Conservation (phyloP, 2,888 invertebrate species). For the Andrena camellia region DNA sequence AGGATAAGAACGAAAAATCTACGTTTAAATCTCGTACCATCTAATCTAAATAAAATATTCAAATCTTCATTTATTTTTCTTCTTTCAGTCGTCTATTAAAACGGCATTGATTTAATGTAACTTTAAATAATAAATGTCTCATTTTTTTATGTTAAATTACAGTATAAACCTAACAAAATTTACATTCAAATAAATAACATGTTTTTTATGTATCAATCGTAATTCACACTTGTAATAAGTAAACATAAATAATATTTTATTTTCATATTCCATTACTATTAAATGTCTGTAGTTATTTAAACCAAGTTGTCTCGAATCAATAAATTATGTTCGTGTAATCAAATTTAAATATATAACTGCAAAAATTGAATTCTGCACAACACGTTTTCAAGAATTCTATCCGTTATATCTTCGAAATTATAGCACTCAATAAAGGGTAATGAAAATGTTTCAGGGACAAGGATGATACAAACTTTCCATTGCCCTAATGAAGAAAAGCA, state of each 20-base stretch:
- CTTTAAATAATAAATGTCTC: conserved; percentile 14
- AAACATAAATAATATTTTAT: conserved; percentile 15
- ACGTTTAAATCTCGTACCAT: background rate
- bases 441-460: conserved; percentile 68
- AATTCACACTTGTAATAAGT: conserved; percentile 31
- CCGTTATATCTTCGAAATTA: conserved; percentile 7
- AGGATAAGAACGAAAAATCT: background rate
- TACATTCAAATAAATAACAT: conserved; percentile 11
- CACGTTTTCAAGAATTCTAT: background rate
- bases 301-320: background rate
- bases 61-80: conserved; percentile 45
- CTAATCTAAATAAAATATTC: conserved; percentile 5
- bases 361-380: background rate
- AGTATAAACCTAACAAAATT: conserved; percentile 19
- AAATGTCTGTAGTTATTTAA: conserved; percentile 6
- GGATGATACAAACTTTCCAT: conserved; percentile 49
- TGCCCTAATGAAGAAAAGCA: conserved; percentile 47
- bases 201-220: conserved; percentile 17
- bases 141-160: conserved; percentile 7
- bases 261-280: background rate
- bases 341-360: background rate
- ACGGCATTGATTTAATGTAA: conserved; percentile 31
- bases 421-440: conserved; percentile 39
- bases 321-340: conserved; percentile 1
- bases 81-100: conserved; percentile 53